phyloP scores from a whole-genome alignment of 2,797 vertebrate genomes.

The Girardinus metallicus region DNA sequence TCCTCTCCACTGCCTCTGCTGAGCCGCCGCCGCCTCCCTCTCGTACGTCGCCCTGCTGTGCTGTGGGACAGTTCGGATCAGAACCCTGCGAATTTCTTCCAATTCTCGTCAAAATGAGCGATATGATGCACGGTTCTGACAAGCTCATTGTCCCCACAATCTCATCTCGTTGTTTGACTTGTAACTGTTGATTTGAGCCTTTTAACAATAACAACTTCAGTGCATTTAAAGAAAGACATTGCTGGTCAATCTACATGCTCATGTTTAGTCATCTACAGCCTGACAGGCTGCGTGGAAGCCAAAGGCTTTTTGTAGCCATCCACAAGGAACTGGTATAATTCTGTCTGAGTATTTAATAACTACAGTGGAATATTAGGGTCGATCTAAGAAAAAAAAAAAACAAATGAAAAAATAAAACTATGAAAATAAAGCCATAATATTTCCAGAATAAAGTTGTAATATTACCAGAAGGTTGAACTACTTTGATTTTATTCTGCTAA shows the following conservation, averaged over 20 bases:
- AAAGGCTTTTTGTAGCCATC: neutral
- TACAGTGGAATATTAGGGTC: too few relatives aligned
- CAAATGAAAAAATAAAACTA: too few relatives aligned
- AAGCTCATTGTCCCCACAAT: neutral
- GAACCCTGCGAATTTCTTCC: neutral
- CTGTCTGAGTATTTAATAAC: neutral
- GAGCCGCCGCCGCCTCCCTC: slow-evolving; percentile 77
- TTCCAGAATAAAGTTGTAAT: too few relatives aligned
- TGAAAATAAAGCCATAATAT: too few relatives aligned
- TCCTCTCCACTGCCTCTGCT: slow-evolving; percentile 85
- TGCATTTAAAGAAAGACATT: neutral
- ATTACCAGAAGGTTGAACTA: too few relatives aligned
- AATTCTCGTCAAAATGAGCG: neutral
- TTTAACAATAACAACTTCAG: neutral
- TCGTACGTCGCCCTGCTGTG: slow-evolving; percentile 89
- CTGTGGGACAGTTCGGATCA: slow-evolving; percentile 70
- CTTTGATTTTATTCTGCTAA: too few relatives aligned
- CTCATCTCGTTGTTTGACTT: neutral
- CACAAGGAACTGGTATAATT: neutral
- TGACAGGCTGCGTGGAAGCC: neutral
- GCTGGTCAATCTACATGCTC: neutral
- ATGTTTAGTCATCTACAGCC: neutral
- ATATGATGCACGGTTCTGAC: neutral
- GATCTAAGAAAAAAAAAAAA: too few relatives aligned
- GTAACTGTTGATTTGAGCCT: too few relatives aligned